Percentiles rank a stretch among this genome's conserved stretches.
These are phyloP conservation scores for Oncorhynchus nerka DNA, from an alignment of 2,113 vertebrate species.

Conservation along the genomic window DNA sequence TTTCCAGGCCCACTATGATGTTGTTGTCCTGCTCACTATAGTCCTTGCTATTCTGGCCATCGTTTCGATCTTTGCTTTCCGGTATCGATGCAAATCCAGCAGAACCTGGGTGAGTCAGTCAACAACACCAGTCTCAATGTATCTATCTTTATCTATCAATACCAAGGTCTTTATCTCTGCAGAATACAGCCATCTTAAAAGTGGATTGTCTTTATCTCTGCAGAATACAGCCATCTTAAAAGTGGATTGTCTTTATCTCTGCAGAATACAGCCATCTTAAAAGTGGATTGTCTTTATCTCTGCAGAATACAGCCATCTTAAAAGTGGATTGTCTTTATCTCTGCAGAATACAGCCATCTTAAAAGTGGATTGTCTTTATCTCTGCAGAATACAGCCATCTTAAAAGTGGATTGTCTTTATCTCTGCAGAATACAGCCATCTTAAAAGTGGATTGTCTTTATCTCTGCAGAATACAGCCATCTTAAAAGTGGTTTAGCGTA, in stretches of 20 bases:
- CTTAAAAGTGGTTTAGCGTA: background rate
- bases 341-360: background rate
- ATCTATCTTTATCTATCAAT: too few relatives aligned
- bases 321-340: background rate
- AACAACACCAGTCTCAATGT: conserved; percentile 35
- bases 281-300: background rate
- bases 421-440: background rate
- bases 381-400: background rate
- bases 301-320: background rate
- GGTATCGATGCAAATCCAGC: conserved; percentile 84
- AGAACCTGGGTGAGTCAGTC: conserved; percentile 79
- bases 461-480: background rate
- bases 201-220: background rate
- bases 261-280: background rate
- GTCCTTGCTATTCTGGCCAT: conserved; percentile 85
- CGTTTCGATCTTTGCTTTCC: conserved; percentile 83
- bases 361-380: background rate
- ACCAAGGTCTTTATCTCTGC: background rate
- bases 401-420: background rate
- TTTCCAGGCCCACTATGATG: conserved; percentile 86
- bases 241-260: background rate
- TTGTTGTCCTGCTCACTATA: conserved; percentile 91
- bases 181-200: background rate
- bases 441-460: background rate
- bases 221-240: background rate